Evolutionary conservation across 2,888 invertebrate species (phyloP).

Genomic region (Lamellibrachia satsuma): DNA sequence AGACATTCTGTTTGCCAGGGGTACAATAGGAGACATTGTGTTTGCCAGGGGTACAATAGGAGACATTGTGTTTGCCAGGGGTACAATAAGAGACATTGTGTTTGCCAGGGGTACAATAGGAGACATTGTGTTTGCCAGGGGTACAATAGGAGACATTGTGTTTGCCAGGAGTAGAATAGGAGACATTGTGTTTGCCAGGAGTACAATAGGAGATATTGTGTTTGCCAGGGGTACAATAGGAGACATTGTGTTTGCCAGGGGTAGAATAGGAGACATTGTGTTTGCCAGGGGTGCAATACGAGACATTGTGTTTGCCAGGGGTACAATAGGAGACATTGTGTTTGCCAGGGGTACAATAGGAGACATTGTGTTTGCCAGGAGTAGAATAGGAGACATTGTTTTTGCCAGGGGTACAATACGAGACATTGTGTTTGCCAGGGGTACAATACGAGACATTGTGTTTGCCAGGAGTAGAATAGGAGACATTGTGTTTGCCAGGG

Average conservation of each 20-base stretch:
- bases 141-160: constrained; percentile 33
- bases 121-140: constrained; percentile 32
- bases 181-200: constrained; percentile 22
- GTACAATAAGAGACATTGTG: neutral
- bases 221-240: constrained; percentile 34
- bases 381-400: neutral
- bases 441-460: constrained; percentile 26
- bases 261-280: neutral
- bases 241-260: constrained; percentile 14
- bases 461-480: no score
- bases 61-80: constrained; percentile 14
- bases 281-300: constrained; percentile 33
- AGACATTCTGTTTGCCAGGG: constrained; percentile 23
- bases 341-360: no score
- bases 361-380: neutral
- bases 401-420: constrained; percentile 34
- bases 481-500: constrained; percentile 23
- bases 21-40: constrained; percentile 35
- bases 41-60: constrained; percentile 34
- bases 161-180: no score
- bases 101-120: constrained; percentile 34
- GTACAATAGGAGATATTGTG: constrained; percentile 35
- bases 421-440: constrained; percentile 32
- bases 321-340: constrained; percentile 36
- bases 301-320: constrained; percentile 32